Conservation (phyloP, 2,113 vertebrate genomes). For the Asarcornis scutulata region DNA sequence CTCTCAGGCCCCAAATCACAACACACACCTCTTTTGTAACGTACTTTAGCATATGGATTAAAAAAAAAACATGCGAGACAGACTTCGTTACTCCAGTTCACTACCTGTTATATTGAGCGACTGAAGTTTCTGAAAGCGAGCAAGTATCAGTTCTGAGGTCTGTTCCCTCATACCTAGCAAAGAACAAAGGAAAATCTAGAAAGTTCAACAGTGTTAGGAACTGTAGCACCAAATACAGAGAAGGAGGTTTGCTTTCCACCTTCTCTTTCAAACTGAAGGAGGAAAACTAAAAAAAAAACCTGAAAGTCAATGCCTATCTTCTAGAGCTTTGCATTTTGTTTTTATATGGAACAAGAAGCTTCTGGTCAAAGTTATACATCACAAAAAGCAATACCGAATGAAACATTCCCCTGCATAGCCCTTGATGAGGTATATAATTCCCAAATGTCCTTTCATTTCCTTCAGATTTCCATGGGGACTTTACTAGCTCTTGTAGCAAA, state of each 20-base stretch:
- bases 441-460: neutral
- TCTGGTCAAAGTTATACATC: neutral
- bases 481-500: neutral
- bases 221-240: neutral
- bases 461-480: neutral
- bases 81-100: neutral
- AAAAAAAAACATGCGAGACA: rapidly evolving
- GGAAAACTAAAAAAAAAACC: neutral
- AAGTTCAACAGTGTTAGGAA: neutral
- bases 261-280: neutral
- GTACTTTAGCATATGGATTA: neutral
- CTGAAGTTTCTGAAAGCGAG: neutral
- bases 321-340: neutral
- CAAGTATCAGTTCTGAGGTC: neutral
- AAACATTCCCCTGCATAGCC: neutral
- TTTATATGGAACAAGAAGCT: neutral
- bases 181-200: neutral
- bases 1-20: neutral
- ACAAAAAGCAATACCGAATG: neutral
- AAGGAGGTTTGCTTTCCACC: neutral
- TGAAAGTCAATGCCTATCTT: neutral
- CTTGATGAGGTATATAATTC: neutral
- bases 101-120: neutral
- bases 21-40: neutral
- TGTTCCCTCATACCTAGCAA: neutral